These are phyloP conservation scores for Tadarida brasiliensis DNA, from an alignment of 2,797 vertebrate species.

Conservation along the genomic window DNA sequence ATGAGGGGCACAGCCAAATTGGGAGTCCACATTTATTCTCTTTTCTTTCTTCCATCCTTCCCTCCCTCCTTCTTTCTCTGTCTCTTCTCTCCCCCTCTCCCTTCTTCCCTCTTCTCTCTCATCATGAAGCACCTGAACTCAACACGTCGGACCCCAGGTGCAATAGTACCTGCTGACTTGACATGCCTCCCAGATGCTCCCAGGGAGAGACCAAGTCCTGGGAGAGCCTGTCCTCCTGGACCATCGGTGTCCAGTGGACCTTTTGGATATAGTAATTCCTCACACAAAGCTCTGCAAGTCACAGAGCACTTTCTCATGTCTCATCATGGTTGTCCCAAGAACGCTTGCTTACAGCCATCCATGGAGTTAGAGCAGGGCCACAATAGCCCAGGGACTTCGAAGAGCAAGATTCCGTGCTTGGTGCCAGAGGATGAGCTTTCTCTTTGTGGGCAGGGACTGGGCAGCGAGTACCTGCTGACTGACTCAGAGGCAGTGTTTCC, in stretches of 20 bases:
- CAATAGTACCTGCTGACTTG: background rate
- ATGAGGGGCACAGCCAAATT: rapidly evolving
- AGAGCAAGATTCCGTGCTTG: background rate
- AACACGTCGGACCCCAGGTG: background rate
- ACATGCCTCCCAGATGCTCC: background rate
- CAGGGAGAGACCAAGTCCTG: background rate
- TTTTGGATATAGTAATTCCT: background rate
- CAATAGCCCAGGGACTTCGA: background rate
- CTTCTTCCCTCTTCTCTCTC: background rate
- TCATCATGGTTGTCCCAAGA: background rate
- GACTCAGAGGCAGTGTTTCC: background rate
- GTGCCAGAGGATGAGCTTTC: background rate
- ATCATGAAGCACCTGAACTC: background rate
- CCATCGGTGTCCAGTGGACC: background rate
- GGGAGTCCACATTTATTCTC: rapidly evolving
- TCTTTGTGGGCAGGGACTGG: background rate
- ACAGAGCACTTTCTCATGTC: background rate
- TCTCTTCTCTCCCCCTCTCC: background rate
- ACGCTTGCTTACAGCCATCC: rapidly evolving
- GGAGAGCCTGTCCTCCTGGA: no score
- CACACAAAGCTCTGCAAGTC: background rate
- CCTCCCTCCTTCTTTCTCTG: background rate
- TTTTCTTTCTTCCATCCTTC: background rate
- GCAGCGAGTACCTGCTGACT: background rate
- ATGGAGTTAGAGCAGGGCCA: background rate